phyloP scores from a whole-genome alignment of 2,113 vertebrate species.

The Pandion haliaetus region DNA sequence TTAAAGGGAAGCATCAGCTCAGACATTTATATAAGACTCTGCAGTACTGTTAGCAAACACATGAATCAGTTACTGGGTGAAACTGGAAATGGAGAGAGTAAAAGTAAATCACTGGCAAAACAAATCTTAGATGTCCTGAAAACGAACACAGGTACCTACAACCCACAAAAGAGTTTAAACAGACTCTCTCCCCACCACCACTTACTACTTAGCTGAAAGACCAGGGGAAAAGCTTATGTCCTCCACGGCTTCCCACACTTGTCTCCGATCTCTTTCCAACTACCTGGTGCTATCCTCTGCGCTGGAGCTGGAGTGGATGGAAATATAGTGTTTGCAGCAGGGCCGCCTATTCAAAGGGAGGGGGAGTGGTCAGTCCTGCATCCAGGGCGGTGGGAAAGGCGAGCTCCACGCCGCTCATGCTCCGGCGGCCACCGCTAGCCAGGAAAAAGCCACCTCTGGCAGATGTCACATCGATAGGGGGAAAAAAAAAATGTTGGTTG shows the following conservation, averaged over 20 bases:
- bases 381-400: conserved; percentile 33
- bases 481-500: fast-evolving
- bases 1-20: neutral
- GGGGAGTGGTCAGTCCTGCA: conserved; percentile 75
- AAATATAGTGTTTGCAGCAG: conserved; percentile 80
- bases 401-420: neutral
- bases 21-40: neutral
- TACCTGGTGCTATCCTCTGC: conserved; percentile 72
- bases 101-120: neutral
- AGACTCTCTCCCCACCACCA: conserved; percentile 10
- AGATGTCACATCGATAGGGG: neutral
- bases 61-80: neutral
- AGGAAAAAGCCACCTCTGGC: neutral
- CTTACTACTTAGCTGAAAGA: conserved; percentile 67
- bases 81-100: neutral
- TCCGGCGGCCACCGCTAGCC: neutral
- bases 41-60: neutral
- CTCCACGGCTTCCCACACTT: conserved; percentile 44
- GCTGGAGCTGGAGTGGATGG: conserved; percentile 79
- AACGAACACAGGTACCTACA: neutral
- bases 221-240: neutral
- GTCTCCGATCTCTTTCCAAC: conserved; percentile 52
- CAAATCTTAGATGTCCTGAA: neutral
- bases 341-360: conserved; percentile 81
- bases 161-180: neutral